Base-by-base conservation (phyloP, 2,888 invertebrate genomes). In the Scaptomyza reducta region DNA sequence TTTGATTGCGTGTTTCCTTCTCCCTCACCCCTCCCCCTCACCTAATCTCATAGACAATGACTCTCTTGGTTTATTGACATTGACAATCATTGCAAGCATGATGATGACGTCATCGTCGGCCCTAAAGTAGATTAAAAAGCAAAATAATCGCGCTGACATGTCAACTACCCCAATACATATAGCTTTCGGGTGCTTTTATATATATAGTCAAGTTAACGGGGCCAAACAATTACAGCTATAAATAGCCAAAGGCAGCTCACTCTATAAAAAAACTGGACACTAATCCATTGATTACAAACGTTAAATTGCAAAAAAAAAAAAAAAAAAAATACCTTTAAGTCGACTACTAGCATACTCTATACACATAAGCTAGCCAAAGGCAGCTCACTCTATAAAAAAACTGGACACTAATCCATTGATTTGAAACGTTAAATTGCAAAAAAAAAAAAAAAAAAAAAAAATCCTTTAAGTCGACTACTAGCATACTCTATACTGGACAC, bases 41-140 rank as follows among this genome's bases (percentile, higher is more conserved):
- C 14, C 40, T 16, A 14, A 16, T 4, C 7, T 22, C 1, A 11
- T 10, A 6, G 35, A 49, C 65, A 76, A 71, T 62, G 68, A 31
- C 41, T 50, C 41, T 40, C 9, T 7, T 14, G 6, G 40, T 58
- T 16, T 69, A 69, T 65, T 86, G 81, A 88, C 81, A 88, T 86
- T 81, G 81, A 68, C 87, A 88, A 64, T 81, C 84, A 69, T 62
- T 64, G 57, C 53, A 63, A 10, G 16, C 33, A 62, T 81, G 88
- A 81, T 84, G 88, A 62, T 81, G 88, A 81, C 87, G 88, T 86
- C 88, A 81, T 46, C 65, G 40, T 31, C 1, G 10, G 2, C 29
- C 25, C 27, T 42, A 57, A 55, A 81, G 74, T 60, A 72, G 80
- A 80, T 76, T 76, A 79, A 72, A 75, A 80, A 81, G 57, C 47